These are phyloP conservation scores for Prionailurus bengalensis DNA, from an alignment of 2,113 vertebrate species.

Conservation along the genomic window DNA sequence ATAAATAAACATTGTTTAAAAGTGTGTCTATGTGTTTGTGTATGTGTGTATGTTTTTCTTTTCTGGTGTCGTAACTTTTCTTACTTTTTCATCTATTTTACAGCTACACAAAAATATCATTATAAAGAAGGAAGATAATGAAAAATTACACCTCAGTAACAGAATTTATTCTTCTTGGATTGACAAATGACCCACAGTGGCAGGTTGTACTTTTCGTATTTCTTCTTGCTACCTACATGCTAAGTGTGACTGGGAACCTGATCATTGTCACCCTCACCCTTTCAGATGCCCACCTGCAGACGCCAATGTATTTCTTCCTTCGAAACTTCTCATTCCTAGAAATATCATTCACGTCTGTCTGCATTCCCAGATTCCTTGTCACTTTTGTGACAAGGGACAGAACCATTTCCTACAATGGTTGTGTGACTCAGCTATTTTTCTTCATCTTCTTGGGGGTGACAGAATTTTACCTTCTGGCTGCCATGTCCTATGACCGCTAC, in stretches of 20 bases:
- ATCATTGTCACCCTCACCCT: constrained; percentile 74
- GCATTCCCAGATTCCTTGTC: constrained; percentile 76
- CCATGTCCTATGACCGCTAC: constrained; percentile 83
- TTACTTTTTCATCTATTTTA: constrained; percentile 3
- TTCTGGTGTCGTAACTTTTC: neutral
- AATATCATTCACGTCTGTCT: constrained; percentile 78
- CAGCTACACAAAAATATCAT: neutral
- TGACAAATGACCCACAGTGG: constrained; percentile 69
- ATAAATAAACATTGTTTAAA: neutral
- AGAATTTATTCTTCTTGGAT: constrained; percentile 76
- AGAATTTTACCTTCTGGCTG: constrained; percentile 80
- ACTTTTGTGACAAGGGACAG: constrained; percentile 63
- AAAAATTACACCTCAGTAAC: constrained; percentile 66
- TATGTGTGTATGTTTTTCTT: neutral
- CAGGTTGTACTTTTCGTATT: constrained; percentile 70
- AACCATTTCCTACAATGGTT: constrained; percentile 72
- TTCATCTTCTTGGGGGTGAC: constrained; percentile 77
- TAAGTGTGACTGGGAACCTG: constrained; percentile 75
- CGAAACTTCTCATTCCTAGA: constrained; percentile 76
- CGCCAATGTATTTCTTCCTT: constrained; percentile 80
- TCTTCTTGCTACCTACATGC: constrained; percentile 73
- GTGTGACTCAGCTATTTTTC: constrained; percentile 76
- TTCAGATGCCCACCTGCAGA: constrained; percentile 62
- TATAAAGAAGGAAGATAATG: constrained; percentile 41
- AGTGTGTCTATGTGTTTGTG: too few species aligned